Percentiles rank a stretch among this genome's conserved stretches.
These are phyloP conservation scores for Cyanocitta stelleri DNA, from an alignment of 2,113 vertebrate species.

Conservation along the genomic window DNA sequence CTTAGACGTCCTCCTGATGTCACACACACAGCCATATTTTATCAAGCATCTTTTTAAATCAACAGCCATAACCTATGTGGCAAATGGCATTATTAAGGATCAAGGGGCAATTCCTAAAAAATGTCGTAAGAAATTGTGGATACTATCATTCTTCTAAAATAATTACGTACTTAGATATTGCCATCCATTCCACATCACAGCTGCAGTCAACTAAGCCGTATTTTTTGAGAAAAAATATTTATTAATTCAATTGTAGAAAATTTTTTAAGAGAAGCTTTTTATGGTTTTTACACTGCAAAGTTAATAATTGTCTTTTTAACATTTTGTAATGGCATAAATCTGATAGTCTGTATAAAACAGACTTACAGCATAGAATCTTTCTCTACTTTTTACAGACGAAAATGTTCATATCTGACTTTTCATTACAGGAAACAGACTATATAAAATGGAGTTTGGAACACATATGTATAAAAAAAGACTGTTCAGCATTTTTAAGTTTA, in stretches of 20 bases:
- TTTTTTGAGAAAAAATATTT: neutral
- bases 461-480: neutral
- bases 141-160: neutral
- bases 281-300: rapidly evolving
- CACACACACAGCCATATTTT: neutral
- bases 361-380: neutral
- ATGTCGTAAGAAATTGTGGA: neutral
- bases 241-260: neutral
- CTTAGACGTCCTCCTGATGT: neutral
- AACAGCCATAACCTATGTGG: neutral
- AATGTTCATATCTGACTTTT: neutral
- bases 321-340: neutral
- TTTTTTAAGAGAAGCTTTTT: neutral
- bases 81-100: neutral
- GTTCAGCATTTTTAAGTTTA: neutral
- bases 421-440: neutral
- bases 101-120: neutral
- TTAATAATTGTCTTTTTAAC: neutral
- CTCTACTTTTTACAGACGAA: neutral
- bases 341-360: neutral
- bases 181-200: neutral
- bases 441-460: neutral
- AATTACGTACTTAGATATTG: neutral
- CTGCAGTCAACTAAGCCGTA: neutral
- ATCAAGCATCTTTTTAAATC: neutral